Evolutionary conservation across 2,113 vertebrate species (phyloP), one percentile per base, ranked within the genome.

Genomic region (Psettodes erumei): DNA sequence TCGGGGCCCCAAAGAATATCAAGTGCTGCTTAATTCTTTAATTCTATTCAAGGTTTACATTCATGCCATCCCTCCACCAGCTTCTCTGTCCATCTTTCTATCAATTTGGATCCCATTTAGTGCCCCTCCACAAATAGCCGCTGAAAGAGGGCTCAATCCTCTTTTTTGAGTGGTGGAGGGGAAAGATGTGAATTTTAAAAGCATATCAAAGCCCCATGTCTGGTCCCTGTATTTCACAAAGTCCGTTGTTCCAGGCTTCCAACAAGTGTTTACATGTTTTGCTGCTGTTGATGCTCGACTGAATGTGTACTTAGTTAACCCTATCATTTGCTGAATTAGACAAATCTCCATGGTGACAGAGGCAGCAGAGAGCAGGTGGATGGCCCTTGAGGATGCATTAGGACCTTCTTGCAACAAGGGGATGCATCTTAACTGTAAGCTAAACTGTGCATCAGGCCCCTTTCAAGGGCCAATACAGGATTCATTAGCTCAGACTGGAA

Each of bases 331-430:
- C 72, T 33, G 75, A 86, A 90, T 86, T 82, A 79, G 75, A 77
- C 55, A 82, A 45, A 88, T 92, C 88, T 86, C 90, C 89, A 92
- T 92, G 88, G 86, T 32, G 78, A 91, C 88, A 1, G 54, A 63
- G 43, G 79, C 74, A 71, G 66, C 53, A 60, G 60, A 82, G 83
- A 86, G 77, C 76, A 78, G 79, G 45, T 90, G 85, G 83, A 93
- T 86, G 66, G 82, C 86, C 77, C 90, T 93, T 86, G 79, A 91
- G 83, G 76, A 81, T 90, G 75, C 90, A 93, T 91, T 93, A 93
- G 86, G 83, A 80, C 74, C 81, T 86, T 79, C 75, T 85, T 81
- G 81, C 70, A 4, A 88, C 28, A 21, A 85, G 68, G 81, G 58
- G 67, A 58, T 55, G 54, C 73, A 81, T 89, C 86, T 86, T 80